A percentile compares a stretch with the other conserved stretches of the same genome.
phyloP scores from a whole-genome alignment of 2,113 vertebrate genomes.

The Tachysurus fulvidraco region DNA sequence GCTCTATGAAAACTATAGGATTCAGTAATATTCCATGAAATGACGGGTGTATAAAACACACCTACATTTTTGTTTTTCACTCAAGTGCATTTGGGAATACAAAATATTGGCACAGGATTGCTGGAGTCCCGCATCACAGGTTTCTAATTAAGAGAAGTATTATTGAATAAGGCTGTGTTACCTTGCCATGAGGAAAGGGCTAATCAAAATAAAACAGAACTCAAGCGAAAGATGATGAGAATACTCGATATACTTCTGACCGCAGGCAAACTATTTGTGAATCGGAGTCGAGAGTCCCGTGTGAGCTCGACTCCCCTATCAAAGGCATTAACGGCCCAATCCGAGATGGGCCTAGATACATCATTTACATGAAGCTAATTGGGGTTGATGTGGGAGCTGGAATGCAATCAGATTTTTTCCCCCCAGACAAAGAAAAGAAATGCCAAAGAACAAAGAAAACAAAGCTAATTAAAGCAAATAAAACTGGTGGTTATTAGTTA shows the following conservation, averaged over 20 bases:
- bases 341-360: background rate
- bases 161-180: background rate
- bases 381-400: background rate
- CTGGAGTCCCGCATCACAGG: background rate
- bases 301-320: background rate
- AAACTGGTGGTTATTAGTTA: background rate
- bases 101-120: background rate
- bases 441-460: background rate
- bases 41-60: background rate
- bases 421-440: background rate
- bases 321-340: background rate
- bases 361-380: background rate
- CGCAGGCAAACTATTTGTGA: background rate
- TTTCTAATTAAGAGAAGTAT: background rate
- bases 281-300: background rate
- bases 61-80: background rate
- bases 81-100: background rate
- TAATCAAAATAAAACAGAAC: background rate
- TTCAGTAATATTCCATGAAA: too few species aligned
- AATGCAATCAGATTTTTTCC: background rate
- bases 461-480: slow-evolving; percentile 3
- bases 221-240: background rate
- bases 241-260: too few species aligned
- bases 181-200: background rate
- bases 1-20: too few species aligned